Percentiles rank a stretch among this genome's conserved stretches.
phyloP scores from a whole-genome alignment of 2,797 vertebrate genomes.

The Sebastes trivittatus region DNA sequence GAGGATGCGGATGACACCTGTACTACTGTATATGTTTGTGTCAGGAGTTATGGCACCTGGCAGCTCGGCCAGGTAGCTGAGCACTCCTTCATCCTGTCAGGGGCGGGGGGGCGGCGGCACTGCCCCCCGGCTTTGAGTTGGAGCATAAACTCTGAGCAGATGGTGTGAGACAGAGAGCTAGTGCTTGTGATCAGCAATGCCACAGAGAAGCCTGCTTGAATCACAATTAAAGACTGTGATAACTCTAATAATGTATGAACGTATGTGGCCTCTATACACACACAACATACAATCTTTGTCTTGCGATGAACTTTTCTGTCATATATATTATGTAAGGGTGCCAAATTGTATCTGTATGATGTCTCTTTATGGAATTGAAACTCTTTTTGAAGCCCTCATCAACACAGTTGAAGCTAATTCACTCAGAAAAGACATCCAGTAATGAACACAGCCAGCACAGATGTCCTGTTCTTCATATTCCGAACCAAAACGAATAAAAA shows the following conservation, averaged over 20 bases:
- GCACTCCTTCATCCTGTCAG: constrained; percentile 59
- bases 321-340: background rate
- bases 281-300: background rate
- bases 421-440: constrained; percentile 2
- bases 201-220: constrained; percentile 11
- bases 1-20: background rate
- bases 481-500: constrained; percentile 3
- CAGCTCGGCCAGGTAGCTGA: constrained; percentile 24
- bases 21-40: background rate
- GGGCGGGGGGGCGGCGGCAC: background rate
- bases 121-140: constrained; percentile 46
- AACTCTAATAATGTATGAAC: background rate
- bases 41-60: constrained; percentile 15
- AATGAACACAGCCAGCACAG: constrained; percentile 42
- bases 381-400: constrained; percentile 26
- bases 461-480: constrained; percentile 24
- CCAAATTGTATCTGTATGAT: background rate
- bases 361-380: background rate
- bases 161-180: constrained; percentile 47
- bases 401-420: constrained; percentile 10
- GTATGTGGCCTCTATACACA: background rate
- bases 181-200: constrained; percentile 10
- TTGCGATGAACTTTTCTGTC: background rate
- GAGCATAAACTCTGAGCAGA: constrained; percentile 68
- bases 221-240: constrained; percentile 1